Percentiles rank a stretch among this genome's conserved stretches.
These are phyloP conservation scores for Xiphydria camelus DNA, from an alignment of 2,888 invertebrate genomes.

Conservation along the genomic window DNA sequence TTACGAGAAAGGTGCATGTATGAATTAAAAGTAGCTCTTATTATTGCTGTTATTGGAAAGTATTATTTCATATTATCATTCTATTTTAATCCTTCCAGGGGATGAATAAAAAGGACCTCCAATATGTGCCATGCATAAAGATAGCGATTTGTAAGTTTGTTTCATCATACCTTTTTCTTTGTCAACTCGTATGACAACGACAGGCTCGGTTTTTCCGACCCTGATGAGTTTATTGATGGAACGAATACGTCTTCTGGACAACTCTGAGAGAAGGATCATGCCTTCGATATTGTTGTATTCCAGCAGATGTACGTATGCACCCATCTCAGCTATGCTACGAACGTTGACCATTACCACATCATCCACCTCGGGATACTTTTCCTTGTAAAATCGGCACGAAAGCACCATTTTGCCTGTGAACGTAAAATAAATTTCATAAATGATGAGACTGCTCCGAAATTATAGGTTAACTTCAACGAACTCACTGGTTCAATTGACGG, in stretches of 20 bases:
- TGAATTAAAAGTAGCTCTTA: too few species aligned
- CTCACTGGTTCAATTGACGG: too few species aligned
- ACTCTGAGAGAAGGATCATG: constrained; percentile 97
- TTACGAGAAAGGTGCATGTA: too few species aligned
- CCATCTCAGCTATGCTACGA: constrained; percentile 98
- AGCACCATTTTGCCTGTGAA: constrained; percentile 72
- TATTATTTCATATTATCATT: too few species aligned
- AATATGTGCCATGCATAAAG: constrained; percentile 2
- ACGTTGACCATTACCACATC: constrained; percentile 99
- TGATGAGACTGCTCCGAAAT: too few species aligned
- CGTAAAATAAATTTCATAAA: background rate
- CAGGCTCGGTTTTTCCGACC: constrained; percentile 98
- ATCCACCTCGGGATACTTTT: constrained; percentile 97
- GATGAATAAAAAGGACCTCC: background rate
- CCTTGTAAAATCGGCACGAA: constrained; percentile 95
- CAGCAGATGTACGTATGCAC: constrained; percentile 95
- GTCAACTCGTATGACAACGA: constrained; percentile 98
- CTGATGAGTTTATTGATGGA: constrained; percentile 99
- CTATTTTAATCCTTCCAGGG: too few species aligned
- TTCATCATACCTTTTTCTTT: constrained; percentile 89
- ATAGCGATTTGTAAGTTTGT: too few species aligned
- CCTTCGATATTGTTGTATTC: constrained; percentile 99
- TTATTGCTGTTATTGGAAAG: too few species aligned
- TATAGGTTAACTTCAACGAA: too few species aligned
- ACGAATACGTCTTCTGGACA: constrained; percentile 96